These are phyloP conservation scores for Uloborus plumipes DNA, from an alignment of 2,888 invertebrate genomes.

Conservation along the genomic window DNA sequence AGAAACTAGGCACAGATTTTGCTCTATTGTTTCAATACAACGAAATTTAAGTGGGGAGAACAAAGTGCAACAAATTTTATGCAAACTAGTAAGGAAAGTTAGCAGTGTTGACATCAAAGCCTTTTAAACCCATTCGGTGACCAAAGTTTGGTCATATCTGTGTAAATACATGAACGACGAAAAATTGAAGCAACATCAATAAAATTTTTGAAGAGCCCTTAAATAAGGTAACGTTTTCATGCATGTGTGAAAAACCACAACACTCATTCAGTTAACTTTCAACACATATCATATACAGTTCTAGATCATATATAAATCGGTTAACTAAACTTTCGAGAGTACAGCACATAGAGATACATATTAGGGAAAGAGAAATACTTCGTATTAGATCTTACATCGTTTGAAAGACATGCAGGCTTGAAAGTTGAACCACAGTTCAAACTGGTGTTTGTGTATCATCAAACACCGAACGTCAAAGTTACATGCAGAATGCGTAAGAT, in stretches of 20 bases:
- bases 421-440: neutral
- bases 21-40: constrained; percentile 41
- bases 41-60: constrained; percentile 37
- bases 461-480: too few species aligned
- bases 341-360: neutral
- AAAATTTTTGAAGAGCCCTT: constrained; percentile 26
- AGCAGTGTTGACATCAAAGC: constrained; percentile 49
- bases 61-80: constrained; percentile 38
- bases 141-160: constrained; percentile 40
- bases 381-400: constrained; percentile 1
- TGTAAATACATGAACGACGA: constrained; percentile 36
- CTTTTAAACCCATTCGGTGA: constrained; percentile 64
- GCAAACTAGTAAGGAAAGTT: constrained; percentile 45
- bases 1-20: constrained; percentile 50
- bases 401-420: constrained; percentile 7
- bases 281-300: constrained; percentile 12
- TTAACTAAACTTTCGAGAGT: constrained; percentile 5
- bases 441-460: too few species aligned
- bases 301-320: neutral
- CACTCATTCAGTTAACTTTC: constrained; percentile 26
- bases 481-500: too few species aligned
- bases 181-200: constrained; percentile 42
- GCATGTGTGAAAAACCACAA: constrained; percentile 28
- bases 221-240: constrained; percentile 26
- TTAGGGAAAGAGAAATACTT: constrained; percentile 4